A percentile compares a stretch with the other conserved stretches of the same genome.
Evolutionary conservation across 1,140 invertebrate genomes (phyloP).

Genomic region (Copidosoma floridanum): DNA sequence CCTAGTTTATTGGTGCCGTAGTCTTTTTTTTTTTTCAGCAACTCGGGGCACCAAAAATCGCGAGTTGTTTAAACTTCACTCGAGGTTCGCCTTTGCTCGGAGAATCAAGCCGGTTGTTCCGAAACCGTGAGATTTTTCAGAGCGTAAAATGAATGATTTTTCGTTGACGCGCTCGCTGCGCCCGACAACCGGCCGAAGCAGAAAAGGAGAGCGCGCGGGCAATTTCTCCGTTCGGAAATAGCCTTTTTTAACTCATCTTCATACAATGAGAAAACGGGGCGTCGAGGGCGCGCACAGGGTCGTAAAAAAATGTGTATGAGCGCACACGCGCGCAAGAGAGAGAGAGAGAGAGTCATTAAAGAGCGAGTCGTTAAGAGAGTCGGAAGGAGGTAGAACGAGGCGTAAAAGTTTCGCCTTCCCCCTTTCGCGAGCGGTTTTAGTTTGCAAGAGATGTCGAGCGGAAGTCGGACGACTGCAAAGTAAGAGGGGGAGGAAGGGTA

Average conservation of each 20-base stretch:
- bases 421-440: background rate
- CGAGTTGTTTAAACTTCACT: too few relatives aligned
- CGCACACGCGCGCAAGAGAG: conserved; percentile 10
- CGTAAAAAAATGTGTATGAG: conserved; percentile 18
- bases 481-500: background rate
- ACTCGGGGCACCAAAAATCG: too few relatives aligned
- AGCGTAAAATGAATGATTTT: too few relatives aligned
- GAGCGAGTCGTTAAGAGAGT: conserved; percentile 4
- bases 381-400: background rate
- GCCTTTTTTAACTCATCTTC: conserved; percentile 17
- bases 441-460: background rate
- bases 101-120: conserved; percentile 3
- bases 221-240: conserved; percentile 18
- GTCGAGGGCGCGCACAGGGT: background rate
- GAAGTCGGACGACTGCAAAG: background rate
- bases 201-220: background rate
- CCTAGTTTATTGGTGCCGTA: too few relatives aligned
- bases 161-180: too few relatives aligned
- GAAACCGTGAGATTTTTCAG: too few relatives aligned
- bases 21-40: too few relatives aligned
- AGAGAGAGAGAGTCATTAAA: conserved; percentile 19
- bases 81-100: background rate
- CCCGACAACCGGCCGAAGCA: background rate
- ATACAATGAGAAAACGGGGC: conserved; percentile 13
- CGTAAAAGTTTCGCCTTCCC: conserved; percentile 2